Percentiles rank a stretch among this genome's conserved stretches.
phyloP scores from a whole-genome alignment of 2,113 vertebrate species.

The Dasyurus viverrinus region DNA sequence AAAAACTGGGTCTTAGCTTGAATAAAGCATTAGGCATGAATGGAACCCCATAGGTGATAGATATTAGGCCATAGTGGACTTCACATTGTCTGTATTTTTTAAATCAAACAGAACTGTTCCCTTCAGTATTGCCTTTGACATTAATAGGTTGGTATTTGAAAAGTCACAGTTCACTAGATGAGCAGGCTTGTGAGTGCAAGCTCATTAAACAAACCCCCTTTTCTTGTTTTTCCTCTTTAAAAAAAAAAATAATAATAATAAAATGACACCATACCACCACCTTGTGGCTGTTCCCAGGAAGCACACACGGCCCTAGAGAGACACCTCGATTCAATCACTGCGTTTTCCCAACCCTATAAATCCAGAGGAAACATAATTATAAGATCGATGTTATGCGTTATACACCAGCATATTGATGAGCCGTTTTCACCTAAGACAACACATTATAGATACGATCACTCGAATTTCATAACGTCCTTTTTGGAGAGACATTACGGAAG shows the following conservation, averaged over 20 bases:
- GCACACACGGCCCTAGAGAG: constrained; percentile 4
- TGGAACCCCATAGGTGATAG: constrained; percentile 93
- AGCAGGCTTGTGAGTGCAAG: constrained; percentile 90
- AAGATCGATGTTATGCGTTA: constrained; percentile 60
- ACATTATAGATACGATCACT: constrained; percentile 25
- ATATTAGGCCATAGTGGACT: constrained; percentile 96
- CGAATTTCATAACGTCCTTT: constrained; percentile 42
- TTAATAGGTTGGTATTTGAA: constrained; percentile 98
- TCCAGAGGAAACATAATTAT: constrained; percentile 50
- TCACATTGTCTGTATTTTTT: constrained; percentile 97
- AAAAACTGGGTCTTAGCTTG: constrained; percentile 89
- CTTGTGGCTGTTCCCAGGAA: constrained; percentile 85
- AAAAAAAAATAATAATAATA: constrained; percentile 38
- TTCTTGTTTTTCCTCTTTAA: constrained; percentile 77
- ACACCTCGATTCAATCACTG: constrained; percentile 11
- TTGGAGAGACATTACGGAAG: constrained; percentile 26
- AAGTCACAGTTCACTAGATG: constrained; percentile 91
- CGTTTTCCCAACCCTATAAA: constrained; percentile 42
- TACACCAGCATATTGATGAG: constrained; percentile 57
- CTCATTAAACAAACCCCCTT: constrained; percentile 92
- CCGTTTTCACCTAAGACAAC: constrained; percentile 53
- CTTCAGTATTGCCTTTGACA: constrained; percentile 97
- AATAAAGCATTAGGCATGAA: constrained; percentile 93
- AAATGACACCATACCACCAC: constrained; percentile 93
- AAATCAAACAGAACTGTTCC: constrained; percentile 96